A percentile compares a stretch with the other conserved stretches of the same genome.
phyloP scores from a whole-genome alignment of 2,113 vertebrate genomes.

The Mugil cephalus region DNA sequence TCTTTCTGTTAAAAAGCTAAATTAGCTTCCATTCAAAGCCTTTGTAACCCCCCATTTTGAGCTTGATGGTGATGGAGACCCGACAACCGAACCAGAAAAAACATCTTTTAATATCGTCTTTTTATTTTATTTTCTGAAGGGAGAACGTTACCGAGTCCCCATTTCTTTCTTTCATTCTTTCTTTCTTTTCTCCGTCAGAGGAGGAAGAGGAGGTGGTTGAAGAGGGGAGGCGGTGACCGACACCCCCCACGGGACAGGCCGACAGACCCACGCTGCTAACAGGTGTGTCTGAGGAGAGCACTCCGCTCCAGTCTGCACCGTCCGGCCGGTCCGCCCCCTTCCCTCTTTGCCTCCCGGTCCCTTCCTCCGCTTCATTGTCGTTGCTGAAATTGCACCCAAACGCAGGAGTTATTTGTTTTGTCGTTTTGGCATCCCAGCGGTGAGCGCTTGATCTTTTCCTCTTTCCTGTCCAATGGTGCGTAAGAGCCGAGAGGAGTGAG shows the following conservation, averaged over 20 bases:
- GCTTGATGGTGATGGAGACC: no score
- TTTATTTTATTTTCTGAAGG: no score
- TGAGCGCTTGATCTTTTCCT: not conserved
- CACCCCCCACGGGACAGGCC: slow-evolving; percentile 79
- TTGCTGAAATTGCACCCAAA: not conserved
- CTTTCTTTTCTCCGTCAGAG: slow-evolving; percentile 37
- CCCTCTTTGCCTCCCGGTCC: not conserved
- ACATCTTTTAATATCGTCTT: no score
- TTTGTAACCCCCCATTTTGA: no score
- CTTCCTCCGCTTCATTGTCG: slow-evolving; percentile 31
- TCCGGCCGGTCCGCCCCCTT: not conserved
- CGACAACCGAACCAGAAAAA: no score
- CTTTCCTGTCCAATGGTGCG: slow-evolving; percentile 10
- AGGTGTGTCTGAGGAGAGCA: slow-evolving; percentile 77
- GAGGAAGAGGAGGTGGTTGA: slow-evolving; percentile 32
- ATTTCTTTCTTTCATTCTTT: no score
- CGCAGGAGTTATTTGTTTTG: not conserved
- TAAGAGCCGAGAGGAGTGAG: slow-evolving; percentile 9
- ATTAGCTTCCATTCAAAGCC: no score
- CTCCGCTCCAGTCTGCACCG: slow-evolving; percentile 21
- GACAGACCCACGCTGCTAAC: slow-evolving; percentile 77
- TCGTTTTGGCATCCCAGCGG: not conserved
- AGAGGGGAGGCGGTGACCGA: slow-evolving; percentile 65
- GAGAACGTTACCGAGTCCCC: no score
- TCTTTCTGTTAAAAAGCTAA: no score